phyloP scores from a whole-genome alignment of 2,888 invertebrate species.

The Orthonevra nobilis region DNA sequence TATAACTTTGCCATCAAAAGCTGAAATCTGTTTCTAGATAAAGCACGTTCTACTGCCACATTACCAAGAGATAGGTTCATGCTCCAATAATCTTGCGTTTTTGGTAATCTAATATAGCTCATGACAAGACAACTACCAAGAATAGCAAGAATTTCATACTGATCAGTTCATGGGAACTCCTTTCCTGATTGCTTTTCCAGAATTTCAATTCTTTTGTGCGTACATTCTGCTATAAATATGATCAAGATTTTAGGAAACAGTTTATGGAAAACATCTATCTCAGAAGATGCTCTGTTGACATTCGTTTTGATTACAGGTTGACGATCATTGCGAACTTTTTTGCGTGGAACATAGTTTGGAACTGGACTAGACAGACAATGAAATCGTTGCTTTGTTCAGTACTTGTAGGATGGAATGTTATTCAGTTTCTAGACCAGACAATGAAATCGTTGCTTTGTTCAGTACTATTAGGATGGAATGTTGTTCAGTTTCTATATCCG shows the following conservation, averaged over 20 bases:
- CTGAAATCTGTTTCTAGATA: too few relatives aligned
- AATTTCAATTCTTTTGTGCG: constrained; percentile 27
- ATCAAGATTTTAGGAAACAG: constrained; percentile 38
- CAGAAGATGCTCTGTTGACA: constrained; percentile 11
- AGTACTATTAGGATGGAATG: too few relatives aligned
- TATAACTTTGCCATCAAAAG: too few relatives aligned
- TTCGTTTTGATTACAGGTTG: constrained; percentile 12
- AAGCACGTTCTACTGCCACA: too few relatives aligned
- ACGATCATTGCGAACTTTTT: constrained; percentile 10
- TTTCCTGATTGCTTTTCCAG: too few relatives aligned
- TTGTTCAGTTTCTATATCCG: constrained; percentile 7
- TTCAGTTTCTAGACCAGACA: too few relatives aligned
- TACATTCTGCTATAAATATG: constrained; percentile 36
- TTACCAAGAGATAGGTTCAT: too few relatives aligned
- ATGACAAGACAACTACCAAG: constrained; percentile 23
- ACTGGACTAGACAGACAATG: constrained; percentile 1
- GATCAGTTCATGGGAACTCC: constrained; percentile 23
- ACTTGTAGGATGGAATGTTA: constrained; percentile 16
- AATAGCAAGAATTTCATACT: constrained; percentile 30
- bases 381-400: constrained; percentile 12
- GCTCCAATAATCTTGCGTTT: constrained; percentile 28
- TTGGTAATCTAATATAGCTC: constrained; percentile 26
- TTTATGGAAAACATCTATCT: constrained; percentile 25
- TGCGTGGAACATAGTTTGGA: constrained; percentile 8
- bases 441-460: too few relatives aligned